Percentiles rank a stretch among this genome's conserved stretches.
These are phyloP conservation scores for Sapajus apella DNA, from an alignment of 2,113 vertebrate species.

Conservation along the genomic window DNA sequence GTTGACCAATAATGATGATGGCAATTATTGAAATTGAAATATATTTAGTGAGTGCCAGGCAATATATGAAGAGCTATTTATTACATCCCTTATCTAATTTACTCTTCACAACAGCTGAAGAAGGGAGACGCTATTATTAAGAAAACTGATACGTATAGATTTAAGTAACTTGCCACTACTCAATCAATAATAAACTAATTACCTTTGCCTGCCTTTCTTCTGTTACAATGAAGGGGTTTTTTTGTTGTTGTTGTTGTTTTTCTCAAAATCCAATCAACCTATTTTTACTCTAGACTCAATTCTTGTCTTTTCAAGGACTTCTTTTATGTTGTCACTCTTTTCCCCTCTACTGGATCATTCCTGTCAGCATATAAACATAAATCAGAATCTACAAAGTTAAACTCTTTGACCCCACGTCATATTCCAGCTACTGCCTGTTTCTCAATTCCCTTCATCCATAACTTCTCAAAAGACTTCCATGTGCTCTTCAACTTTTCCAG, in stretches of 20 bases:
- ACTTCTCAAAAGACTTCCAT: not conserved
- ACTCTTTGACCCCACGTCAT: not conserved
- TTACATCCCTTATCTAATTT: not conserved
- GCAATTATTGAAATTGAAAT: not conserved
- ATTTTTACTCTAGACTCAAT: not conserved
- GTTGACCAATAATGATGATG: not conserved
- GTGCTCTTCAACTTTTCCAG: not conserved
- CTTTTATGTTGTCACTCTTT: not conserved
- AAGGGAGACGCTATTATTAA: not conserved
- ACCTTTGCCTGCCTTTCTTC: not conserved
- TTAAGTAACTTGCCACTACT: not conserved
- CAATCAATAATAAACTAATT: not conserved
- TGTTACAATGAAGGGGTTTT: not conserved
- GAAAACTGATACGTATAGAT: not conserved
- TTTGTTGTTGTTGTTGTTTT: not conserved
- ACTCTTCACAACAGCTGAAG: not conserved
- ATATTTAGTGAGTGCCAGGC: not conserved
- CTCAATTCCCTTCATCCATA: not conserved
- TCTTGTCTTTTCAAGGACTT: not conserved
- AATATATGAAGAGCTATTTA: not conserved
- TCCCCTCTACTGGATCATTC: not conserved
- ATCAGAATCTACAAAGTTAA: not conserved
- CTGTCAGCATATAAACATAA: not conserved
- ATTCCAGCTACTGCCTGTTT: not conserved
- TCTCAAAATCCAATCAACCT: not conserved